phyloP scores from a whole-genome alignment of 2,113 vertebrate genomes.

The Podiceps cristatus region DNA sequence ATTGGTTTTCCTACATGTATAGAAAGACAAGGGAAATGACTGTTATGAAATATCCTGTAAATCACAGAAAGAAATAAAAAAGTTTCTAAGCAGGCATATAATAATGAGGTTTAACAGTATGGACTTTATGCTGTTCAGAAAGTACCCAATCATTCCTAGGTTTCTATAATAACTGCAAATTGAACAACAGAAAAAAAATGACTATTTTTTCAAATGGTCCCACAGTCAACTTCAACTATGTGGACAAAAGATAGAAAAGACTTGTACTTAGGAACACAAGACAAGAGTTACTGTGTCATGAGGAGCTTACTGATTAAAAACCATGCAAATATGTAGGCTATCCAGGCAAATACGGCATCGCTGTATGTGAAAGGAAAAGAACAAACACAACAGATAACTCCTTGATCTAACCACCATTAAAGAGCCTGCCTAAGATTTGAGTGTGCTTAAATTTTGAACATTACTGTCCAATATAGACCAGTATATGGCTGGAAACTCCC shows the following conservation, averaged over 20 bases:
- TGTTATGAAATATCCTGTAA: not conserved
- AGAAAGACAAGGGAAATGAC: not conserved
- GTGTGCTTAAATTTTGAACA: not conserved
- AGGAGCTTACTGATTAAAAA: not conserved
- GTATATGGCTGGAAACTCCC: not conserved
- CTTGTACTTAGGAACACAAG: not conserved
- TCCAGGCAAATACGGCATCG: not conserved
- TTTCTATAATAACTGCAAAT: not conserved
- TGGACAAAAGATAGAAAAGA: not conserved
- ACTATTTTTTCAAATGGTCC: not conserved
- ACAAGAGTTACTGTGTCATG: not conserved
- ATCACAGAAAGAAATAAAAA: not conserved
- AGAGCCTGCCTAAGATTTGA: not conserved
- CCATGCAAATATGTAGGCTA: not conserved
- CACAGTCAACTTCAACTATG: not conserved
- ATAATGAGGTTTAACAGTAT: not conserved
- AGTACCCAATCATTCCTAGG: not conserved
- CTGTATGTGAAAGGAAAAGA: not conserved
- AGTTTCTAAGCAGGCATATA: not conserved
- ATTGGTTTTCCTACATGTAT: not conserved
- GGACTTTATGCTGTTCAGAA: not conserved
- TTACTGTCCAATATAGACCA: not conserved
- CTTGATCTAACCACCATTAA: not conserved
- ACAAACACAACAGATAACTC: not conserved
- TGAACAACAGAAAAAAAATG: not conserved